Base-by-base conservation (phyloP, 2,113 vertebrate species). In the Pitta sordida region DNA sequence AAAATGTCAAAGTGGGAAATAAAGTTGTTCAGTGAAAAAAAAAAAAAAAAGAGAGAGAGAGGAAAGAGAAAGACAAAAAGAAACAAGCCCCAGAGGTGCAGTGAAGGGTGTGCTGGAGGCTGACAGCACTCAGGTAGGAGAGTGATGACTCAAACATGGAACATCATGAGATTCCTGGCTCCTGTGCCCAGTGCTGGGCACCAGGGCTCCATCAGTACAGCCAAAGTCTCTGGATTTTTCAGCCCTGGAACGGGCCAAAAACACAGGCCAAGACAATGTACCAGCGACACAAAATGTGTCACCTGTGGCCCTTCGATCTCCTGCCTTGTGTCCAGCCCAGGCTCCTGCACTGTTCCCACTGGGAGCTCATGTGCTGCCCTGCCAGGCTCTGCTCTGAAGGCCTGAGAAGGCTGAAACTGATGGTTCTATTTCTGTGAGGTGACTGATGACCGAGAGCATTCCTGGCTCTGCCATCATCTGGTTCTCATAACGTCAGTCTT, bases 1-100 rank as follows among this genome's bases (percentile, higher is more conserved):
- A 93, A 68, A 96, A 85, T 37, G 89, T 97, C 97, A 97, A 97
- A 96, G 83, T 91, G 79, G 92, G 93, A 97, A 97, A 97, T 97
- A 96, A 97, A 96, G 93, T 96, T 95, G 91, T 96, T 97, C 9
- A 0, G 18, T 37, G 1, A 0, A 12, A 11, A 11, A 13, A 43
- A 9, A 52, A 46, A 55, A 86, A 77, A 63, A 39, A 14, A 9
- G 23, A 52, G 4, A 30, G 2, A 39, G 4, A 36, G 17, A 20
- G 20, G 29, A 17, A 48, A 11, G 15, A 9, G 32, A 36, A 48
- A 68, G 22, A 34, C 37, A 24, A 11, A 70, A 36, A 80, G 13
- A 26, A 46, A 23, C 32, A 46, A 52, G 19, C 1, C 4, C 29
- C n/a, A 30, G 83, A 5, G 4, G 24, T 1, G 10, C 34, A 34